Conservation (phyloP, 1,140 invertebrate species). For the Drosophila neocordata region DNA sequence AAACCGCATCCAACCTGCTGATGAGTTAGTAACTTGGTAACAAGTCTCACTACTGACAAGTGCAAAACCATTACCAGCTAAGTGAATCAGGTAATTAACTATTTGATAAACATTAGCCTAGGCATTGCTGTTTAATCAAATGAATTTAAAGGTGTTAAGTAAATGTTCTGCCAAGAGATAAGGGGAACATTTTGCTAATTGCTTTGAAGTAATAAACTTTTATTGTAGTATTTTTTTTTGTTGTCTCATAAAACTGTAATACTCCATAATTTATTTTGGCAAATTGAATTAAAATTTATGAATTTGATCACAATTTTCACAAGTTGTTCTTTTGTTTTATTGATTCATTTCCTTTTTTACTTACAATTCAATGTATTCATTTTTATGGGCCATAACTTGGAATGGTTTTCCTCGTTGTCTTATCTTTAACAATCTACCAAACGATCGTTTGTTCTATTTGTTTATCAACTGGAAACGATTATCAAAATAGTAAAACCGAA, state of each 20-base stretch:
- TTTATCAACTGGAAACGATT: slow-evolving; percentile 38
- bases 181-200: slow-evolving; percentile 1
- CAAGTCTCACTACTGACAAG: background rate
- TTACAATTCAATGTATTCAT: slow-evolving; percentile 60
- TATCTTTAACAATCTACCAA: background rate
- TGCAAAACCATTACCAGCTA: background rate
- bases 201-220: background rate
- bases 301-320: slow-evolving; percentile 3
- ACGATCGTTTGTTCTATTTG: slow-evolving; percentile 14
- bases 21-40: slow-evolving; percentile 14
- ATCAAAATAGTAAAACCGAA: slow-evolving; percentile 22
- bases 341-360: slow-evolving; percentile 32
- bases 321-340: background rate
- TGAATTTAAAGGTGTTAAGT: slow-evolving; percentile 17
- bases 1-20: slow-evolving; percentile 53
- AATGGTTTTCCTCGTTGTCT: slow-evolving; percentile 1
- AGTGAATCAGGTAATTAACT: slow-evolving; percentile 19
- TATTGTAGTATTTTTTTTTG: background rate
- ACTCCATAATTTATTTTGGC: slow-evolving; percentile 2
- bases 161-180: slow-evolving; percentile 17
- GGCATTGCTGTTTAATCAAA: slow-evolving; percentile 43
- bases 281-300: slow-evolving; percentile 3
- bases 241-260: slow-evolving; percentile 12
- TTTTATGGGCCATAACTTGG: slow-evolving; percentile 55
- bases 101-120: slow-evolving; percentile 38